A percentile compares a stretch with the other conserved stretches of the same genome.
Evolutionary conservation across 2,888 invertebrate species (phyloP).

Genomic region (Cosmia trapezina): DNA sequence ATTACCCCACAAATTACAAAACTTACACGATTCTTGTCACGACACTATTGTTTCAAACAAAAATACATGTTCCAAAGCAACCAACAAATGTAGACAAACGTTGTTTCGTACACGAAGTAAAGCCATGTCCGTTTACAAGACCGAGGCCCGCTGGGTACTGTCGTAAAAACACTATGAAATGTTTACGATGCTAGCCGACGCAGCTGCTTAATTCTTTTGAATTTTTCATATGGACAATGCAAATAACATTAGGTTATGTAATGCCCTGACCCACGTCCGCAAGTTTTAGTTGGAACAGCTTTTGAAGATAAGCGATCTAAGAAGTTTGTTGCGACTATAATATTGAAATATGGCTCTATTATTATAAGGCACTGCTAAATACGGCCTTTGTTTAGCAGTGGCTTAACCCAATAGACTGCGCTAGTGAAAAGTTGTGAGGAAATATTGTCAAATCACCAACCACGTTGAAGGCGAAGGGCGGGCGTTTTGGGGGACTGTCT

Average conservation of each 20-base stretch:
- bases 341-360: slow-evolving; percentile 41
- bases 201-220: slow-evolving; percentile 76
- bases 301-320: slow-evolving; percentile 38
- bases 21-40: slow-evolving; percentile 60
- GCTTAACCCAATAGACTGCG: background rate
- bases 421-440: background rate
- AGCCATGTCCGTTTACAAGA: slow-evolving; percentile 69
- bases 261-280: slow-evolving; percentile 43
- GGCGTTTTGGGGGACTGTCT: too few relatives aligned
- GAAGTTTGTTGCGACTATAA: slow-evolving; percentile 25
- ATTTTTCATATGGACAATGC: slow-evolving; percentile 73
- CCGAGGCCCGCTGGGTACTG: slow-evolving; percentile 69
- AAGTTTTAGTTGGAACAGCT: slow-evolving; percentile 36
- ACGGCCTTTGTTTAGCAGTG: background rate
- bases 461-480: too few relatives aligned
- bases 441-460: too few relatives aligned
- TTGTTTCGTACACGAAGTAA: slow-evolving; percentile 63
- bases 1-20: slow-evolving; percentile 56
- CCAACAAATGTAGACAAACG: slow-evolving; percentile 66
- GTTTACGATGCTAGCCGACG: slow-evolving; percentile 76
- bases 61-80: slow-evolving; percentile 63
- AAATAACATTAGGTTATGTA: slow-evolving; percentile 66
- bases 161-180: slow-evolving; percentile 82
- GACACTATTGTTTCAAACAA: slow-evolving; percentile 59
- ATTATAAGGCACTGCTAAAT: slow-evolving; percentile 25